Evolutionary conservation across 2,113 vertebrate species (phyloP).

Genomic region (Lophochroa leadbeateri): DNA sequence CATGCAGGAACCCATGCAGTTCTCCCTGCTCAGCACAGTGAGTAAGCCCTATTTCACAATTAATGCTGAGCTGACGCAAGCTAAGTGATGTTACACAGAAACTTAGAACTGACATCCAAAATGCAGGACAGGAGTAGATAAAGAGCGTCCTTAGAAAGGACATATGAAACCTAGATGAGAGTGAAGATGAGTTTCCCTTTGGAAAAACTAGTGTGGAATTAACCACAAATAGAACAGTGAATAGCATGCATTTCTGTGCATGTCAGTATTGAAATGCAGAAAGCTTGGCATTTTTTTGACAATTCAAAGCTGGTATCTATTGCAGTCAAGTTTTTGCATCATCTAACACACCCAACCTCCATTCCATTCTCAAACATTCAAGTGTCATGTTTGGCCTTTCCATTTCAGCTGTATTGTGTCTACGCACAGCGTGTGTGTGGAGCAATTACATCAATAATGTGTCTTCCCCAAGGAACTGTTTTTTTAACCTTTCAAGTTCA

Average conservation of each 20-base stretch:
- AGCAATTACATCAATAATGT: background rate
- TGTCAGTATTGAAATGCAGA: background rate
- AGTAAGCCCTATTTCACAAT: conserved; percentile 33
- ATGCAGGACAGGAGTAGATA: background rate
- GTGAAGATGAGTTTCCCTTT: background rate
- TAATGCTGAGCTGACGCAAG: background rate
- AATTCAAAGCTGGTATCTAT: background rate
- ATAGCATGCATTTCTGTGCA: background rate
- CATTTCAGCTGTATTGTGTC: background rate
- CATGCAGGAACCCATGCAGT: background rate
- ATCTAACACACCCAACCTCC: background rate
- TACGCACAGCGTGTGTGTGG: background rate
- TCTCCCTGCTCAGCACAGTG: background rate
- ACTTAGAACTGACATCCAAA: conserved; percentile 10
- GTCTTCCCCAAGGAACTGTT: background rate
- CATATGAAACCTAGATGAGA: background rate
- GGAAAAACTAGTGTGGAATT: background rate
- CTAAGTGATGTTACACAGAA: conserved; percentile 10
- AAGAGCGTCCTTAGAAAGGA: background rate
- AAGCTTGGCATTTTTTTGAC: background rate
- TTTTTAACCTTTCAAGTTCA: background rate
- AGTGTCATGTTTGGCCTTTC: background rate
- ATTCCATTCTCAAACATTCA: background rate
- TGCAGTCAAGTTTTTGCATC: background rate
- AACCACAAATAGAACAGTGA: background rate